Evolutionary conservation across 2,113 vertebrate genomes (phyloP), one percentile per base, ranked within the genome.

Genomic region (Thomomys bottae): DNA sequence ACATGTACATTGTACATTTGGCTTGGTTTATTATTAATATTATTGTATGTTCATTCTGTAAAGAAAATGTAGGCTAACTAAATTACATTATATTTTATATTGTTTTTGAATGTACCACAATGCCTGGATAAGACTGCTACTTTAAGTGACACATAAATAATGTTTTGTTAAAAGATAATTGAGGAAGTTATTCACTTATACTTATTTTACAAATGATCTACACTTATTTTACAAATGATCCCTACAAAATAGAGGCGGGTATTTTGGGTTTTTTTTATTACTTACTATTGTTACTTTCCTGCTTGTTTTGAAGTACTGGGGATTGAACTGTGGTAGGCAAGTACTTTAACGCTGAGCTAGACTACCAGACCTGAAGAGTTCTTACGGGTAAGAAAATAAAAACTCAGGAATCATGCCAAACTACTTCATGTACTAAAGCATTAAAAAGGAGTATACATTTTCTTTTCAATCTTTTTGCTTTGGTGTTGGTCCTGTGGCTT

Each of bases 151-250:
- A 75, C 17, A n/a, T 76, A 71, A 23, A 15, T n/a, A n/a, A 12
- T 57, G 59, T 32, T 82, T 7, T 36, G 63, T 28, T 76, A 17
- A 45, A 89, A 78, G 11, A 42, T 76, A 64, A 79, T 17, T 64
- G 23, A 75, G 34, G 24, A 59, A 89, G 71, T 77, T 40, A 84
- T 63, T 68, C 88, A 61, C 38, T 83, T 73, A 54, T 68, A 89
- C 66, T 63, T 1, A 34, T 68, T 68, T 90, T 83, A 57, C 32
- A 67, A 78, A 77, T 76, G 28, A 20, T 15, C 8, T 73, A 54
- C 67, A 89, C 66, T 63, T 1, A 34, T 68, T 68, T 90, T 83
- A 57, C 32, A 67, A 78, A 77, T 76, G 28, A 20, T 15, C 8
- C 49, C n/a, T 40, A 34, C 34, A 59, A 89, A 80, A 87, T 18